These are phyloP conservation scores for Sitophilus oryzae DNA, from an alignment of 1,140 invertebrate species.

Conservation along the genomic window DNA sequence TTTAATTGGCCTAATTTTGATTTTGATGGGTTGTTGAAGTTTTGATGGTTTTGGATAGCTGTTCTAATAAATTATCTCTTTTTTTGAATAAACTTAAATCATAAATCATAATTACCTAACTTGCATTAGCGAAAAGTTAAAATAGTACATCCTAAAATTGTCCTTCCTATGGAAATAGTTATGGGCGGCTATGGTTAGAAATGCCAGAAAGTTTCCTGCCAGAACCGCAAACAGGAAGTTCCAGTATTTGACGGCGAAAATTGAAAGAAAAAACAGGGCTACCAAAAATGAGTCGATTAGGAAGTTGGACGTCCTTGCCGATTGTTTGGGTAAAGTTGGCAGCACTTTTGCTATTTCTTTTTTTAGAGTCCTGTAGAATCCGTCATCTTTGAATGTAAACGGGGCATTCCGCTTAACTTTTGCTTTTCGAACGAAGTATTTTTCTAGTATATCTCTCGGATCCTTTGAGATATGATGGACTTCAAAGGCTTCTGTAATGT, in stretches of 20 bases:
- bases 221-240: conserved; percentile 44
- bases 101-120: conserved; percentile 45
- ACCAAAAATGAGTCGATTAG: conserved; percentile 51
- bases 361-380: conserved; percentile 63
- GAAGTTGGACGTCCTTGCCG: conserved; percentile 44
- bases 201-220: conserved; percentile 51
- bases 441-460: conserved; percentile 52
- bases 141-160: conserved; percentile 76
- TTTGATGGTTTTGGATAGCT: too few relatives aligned
- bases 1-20: background rate
- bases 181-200: conserved; percentile 57
- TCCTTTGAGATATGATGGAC: conserved; percentile 49
- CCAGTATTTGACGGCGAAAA: conserved; percentile 47
- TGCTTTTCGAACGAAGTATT: conserved; percentile 55
- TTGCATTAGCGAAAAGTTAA: conserved; percentile 60
- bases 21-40: too few relatives aligned
- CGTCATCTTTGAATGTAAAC: conserved; percentile 57
- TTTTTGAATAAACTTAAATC: too few relatives aligned
- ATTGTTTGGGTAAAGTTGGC: conserved; percentile 35
- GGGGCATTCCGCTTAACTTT: conserved; percentile 51
- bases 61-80: too few relatives aligned
- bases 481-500: conserved; percentile 70
- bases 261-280: conserved; percentile 47
- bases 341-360: conserved; percentile 44
- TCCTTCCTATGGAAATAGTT: conserved; percentile 78